These are phyloP conservation scores for Raja brachyura DNA, from an alignment of 2,113 vertebrate genomes.

Conservation along the genomic window DNA sequence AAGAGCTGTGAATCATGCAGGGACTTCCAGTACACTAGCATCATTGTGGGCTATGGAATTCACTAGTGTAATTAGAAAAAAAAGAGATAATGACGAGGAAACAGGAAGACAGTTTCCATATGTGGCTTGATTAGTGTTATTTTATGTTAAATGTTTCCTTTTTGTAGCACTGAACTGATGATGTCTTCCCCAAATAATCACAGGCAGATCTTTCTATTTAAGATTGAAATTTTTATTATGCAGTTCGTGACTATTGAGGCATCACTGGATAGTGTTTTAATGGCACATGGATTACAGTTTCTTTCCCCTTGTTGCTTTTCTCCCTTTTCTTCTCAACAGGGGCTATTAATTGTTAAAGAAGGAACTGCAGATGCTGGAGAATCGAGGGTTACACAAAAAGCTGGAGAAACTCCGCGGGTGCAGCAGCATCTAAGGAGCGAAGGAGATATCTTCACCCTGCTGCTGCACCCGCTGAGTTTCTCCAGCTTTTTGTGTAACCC, in stretches of 20 bases:
- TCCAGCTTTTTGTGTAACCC: too few relatives aligned
- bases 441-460: too few relatives aligned
- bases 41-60: background rate
- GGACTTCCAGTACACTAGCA: background rate
- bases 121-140: conserved; percentile 56
- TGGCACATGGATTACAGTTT: conserved; percentile 41
- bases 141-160: conserved; percentile 52
- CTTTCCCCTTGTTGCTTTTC: background rate
- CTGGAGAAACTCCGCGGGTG: too few relatives aligned
- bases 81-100: conserved; percentile 55
- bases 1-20: background rate
- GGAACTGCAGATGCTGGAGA: too few relatives aligned
- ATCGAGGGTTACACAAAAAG: too few relatives aligned
- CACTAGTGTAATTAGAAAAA: conserved; percentile 45
- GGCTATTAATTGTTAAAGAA: background rate
- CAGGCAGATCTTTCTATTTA: background rate
- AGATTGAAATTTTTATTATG: conserved; percentile 51
- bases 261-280: conserved; percentile 46
- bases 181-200: conserved; percentile 46
- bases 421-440: too few relatives aligned
- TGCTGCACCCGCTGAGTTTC: too few relatives aligned
- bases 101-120: conserved; percentile 56
- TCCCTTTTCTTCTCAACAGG: background rate
- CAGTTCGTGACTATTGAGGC: conserved; percentile 51
- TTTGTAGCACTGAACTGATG: conserved; percentile 52